A percentile compares a stretch with the other conserved stretches of the same genome.
Conservation (phyloP, 37 sponge, comb jelly and placozoan genomes). For the Dysidea cf. avara region DNA sequence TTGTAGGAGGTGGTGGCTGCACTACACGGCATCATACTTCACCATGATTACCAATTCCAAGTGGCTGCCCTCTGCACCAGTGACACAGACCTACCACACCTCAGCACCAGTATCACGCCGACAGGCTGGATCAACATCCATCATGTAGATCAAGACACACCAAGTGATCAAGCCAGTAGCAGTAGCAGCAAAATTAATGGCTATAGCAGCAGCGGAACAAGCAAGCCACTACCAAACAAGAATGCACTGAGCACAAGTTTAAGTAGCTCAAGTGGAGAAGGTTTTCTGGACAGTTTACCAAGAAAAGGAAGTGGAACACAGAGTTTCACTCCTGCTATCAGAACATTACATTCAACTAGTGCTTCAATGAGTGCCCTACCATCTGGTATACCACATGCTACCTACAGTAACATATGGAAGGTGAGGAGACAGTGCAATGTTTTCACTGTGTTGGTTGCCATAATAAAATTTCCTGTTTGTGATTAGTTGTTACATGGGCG, state of each 20-base stretch:
- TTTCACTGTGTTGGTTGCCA: too few relatives aligned
- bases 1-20: constrained; percentile 84
- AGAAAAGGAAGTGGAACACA: constrained; percentile 18
- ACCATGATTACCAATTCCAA: constrained; percentile 83
- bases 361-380: not conserved
- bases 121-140: constrained; percentile 73
- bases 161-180: too few relatives aligned
- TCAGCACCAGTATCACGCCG: constrained; percentile 64
- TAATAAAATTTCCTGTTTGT: too few relatives aligned
- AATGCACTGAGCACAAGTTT: constrained; percentile 8
- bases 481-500: too few relatives aligned
- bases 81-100: constrained; percentile 32
- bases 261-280: constrained; percentile 22
- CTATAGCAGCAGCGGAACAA: too few relatives aligned
- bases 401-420: constrained; percentile 25
- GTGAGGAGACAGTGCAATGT: not conserved
- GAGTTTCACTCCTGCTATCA: not conserved
- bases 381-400: not conserved
- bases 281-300: constrained; percentile 32
- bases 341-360: not conserved
- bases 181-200: too few relatives aligned
- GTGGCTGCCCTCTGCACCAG: constrained; percentile 58
- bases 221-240: too few relatives aligned
- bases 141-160: too few relatives aligned
- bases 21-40: constrained; percentile 66